Evolutionary conservation across 1,140 invertebrate genomes (phyloP), one percentile per base, ranked within the genome.

Genomic region (Chironomus tepperi): DNA sequence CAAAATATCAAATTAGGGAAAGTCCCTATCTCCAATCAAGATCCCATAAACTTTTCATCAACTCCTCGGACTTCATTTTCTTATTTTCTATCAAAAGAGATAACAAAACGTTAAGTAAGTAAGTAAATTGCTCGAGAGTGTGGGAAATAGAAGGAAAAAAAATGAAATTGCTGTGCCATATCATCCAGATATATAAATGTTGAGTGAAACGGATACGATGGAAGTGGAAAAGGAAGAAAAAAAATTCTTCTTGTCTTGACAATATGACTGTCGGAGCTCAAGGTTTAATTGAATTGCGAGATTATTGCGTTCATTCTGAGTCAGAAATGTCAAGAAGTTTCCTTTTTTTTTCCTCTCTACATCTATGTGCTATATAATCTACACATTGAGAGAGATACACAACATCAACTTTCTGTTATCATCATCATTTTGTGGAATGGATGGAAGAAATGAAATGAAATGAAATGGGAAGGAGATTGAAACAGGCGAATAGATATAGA

Each of bases 281-380:
- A 70, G 65, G 3, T 70, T 70, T 70, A 70, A 70, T 70, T 70
- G 65, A 70, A 70, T 70, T 70, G 65, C 19, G 65, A 21, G 65
- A 70, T 19, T 70, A 70, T 70, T 70, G 16, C 16, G 65, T 70
- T 70, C 16, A 70, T 16, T 70, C 16, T 57, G 16, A 70, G 65
- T 19, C 65, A 70, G 19, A 70, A 70, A 70, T 16, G 47, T 57
- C 47, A 57, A 57, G 47, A 57, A 57, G 47, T 57, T 57, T 57
- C 12, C 12, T 57, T 57, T 57, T 57, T 57, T 57, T n/a, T 57
- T 15, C n/a, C 47, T 12, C 5, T 12, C 47, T 57, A 5, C 47
- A n/a, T 57, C 47, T 57, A 57, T 57, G 12, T 57, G 12, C n/a
- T 57, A 3, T 57, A 57, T 57, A 12, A n/a, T 57, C 47, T 57